Base-by-base conservation (phyloP, 1,140 invertebrate species). In the Drosophila setifemur region DNA sequence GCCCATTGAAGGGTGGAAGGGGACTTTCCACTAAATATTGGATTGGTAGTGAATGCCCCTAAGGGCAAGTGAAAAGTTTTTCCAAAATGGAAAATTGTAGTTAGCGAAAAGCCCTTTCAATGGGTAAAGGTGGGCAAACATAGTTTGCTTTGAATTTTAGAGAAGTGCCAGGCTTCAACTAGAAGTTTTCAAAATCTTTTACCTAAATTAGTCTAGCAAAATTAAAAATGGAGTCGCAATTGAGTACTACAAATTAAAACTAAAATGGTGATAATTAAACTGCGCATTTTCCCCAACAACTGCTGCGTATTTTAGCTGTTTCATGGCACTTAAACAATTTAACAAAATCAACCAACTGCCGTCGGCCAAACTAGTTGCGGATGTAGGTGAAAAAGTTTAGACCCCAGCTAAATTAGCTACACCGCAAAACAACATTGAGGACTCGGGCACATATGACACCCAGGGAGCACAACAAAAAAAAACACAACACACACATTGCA, bases 1-100 rank as follows among this genome's bases (percentile, higher is more conserved):
- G 64, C 61, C 48, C 69, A 83, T 66, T 78, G 31, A 33, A 14
- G 4, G 3, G 31, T 2, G 11, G 31, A 4, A 33, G 23, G 33
- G 9, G n/a, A n/a, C n/a, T n/a, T n/a, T n/a, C n/a, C n/a, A 26
- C 19, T 39, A 18, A 16, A 45, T 16, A 18, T n/a, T 8, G n/a
- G 18, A 48, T 25, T 8, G 19, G 3, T 21, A 19, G 8, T n/a
- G n/a, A n/a, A n/a, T n/a, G 21, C 21, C 4, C 25, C 11, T 18
- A 55, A 19, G 6, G 49, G 25, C 23, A 54, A 21, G 11, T 3
- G 18, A 48, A 28, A 28, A 25, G 11, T 53, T 58, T 12, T 4
- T 2, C 25, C 26, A 43, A 63, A 63, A 63, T 19, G 35, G 33
- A 16, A 52, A 35, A 52, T 26, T 52, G 2, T 9, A 53, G 42